phyloP scores from a whole-genome alignment of 2,888 invertebrate genomes.

The Agriopis leucophaearia region DNA sequence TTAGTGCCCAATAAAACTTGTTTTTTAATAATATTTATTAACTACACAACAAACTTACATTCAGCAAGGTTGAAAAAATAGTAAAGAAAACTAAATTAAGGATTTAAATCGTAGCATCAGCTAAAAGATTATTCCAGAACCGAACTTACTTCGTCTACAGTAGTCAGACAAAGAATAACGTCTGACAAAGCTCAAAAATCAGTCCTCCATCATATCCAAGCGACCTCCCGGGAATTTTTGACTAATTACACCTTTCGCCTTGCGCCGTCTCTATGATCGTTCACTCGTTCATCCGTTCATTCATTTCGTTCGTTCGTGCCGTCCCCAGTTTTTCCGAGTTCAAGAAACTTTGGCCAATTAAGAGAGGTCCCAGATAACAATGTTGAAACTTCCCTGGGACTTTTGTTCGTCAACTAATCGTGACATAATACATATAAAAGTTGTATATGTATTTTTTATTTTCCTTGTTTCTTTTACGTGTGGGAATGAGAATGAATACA shows the following conservation, averaged over 20 bases:
- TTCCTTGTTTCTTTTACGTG: conserved; percentile 48
- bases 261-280: conserved; percentile 62
- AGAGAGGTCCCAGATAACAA: conserved; percentile 59
- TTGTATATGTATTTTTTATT: conserved; percentile 49
- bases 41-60: too few relatives aligned
- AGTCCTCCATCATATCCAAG: conserved; percentile 41
- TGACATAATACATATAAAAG: conserved; percentile 56
- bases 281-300: conserved; percentile 69
- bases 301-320: conserved; percentile 55
- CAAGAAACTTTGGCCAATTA: conserved; percentile 69
- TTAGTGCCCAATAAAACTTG: not conserved
- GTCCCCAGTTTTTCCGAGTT: conserved; percentile 57
- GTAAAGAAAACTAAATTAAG: not conserved
- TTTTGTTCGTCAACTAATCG: conserved; percentile 66
- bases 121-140: conserved; percentile 11
- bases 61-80: not conserved
- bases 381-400: conserved; percentile 62
- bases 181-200: conserved; percentile 31
- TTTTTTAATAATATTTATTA: too few relatives aligned
- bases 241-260: conserved; percentile 67
- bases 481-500: conserved; percentile 47
- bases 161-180: conserved; percentile 26
- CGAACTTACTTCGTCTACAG: conserved; percentile 10
- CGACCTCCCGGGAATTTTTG: conserved; percentile 64
- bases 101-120: not conserved